Conservation (phyloP, 2,113 vertebrate genomes). For the Perccottus glenii region DNA sequence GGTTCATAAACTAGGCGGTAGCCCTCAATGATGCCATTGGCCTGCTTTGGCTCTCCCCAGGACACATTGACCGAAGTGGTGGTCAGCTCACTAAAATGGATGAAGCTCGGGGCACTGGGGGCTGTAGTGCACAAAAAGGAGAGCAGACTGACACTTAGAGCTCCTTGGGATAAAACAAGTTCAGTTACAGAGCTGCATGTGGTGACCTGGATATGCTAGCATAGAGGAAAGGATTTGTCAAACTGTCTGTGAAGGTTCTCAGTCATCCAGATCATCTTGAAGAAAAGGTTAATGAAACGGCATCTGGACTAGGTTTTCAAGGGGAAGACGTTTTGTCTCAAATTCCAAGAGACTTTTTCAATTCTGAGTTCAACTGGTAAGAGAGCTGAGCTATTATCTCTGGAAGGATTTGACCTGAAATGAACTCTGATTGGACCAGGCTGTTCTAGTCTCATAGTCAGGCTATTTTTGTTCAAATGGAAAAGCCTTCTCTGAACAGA, state of each 20-base stretch:
- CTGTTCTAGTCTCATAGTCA: no score
- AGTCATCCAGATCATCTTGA: no score
- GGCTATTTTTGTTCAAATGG: no score
- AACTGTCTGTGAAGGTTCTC: background rate
- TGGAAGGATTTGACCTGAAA: no score
- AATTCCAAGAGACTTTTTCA: no score
- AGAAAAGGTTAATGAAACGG: no score
- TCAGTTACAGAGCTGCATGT: background rate
- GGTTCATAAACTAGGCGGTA: constrained; percentile 95
- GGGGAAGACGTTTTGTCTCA: no score
- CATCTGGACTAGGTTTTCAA: no score
- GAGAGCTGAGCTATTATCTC: no score
- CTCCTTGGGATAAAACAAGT: background rate
- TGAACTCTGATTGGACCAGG: no score
- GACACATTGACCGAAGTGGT: constrained; percentile 98
- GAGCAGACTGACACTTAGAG: background rate
- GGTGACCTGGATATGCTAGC: background rate
- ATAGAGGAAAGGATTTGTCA: constrained; percentile 4
- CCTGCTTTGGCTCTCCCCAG: constrained; percentile 90
- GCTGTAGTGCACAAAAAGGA: constrained; percentile 73
- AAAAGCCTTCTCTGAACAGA: no score
- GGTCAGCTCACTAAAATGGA: constrained; percentile 95
- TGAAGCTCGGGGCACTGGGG: constrained; percentile 87
- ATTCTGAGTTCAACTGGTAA: no score
- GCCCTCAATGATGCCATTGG: constrained; percentile 94